A percentile compares a stretch with the other conserved stretches of the same genome.
These are phyloP conservation scores for Machimus atricapillus DNA, from an alignment of 2,888 invertebrate species.

Conservation along the genomic window DNA sequence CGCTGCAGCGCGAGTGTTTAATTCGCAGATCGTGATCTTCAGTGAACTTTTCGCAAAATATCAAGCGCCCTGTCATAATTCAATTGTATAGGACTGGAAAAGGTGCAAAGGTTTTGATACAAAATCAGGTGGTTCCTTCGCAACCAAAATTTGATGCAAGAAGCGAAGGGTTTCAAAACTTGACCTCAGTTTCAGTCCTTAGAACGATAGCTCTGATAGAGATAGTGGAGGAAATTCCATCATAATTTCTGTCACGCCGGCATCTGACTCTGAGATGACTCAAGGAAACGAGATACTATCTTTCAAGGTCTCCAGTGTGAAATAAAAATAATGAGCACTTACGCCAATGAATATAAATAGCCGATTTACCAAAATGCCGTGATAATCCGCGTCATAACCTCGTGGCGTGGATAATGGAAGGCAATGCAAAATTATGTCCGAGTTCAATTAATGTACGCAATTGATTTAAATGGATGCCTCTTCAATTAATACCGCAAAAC, in stretches of 20 bases:
- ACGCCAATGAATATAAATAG: slow-evolving; percentile 1
- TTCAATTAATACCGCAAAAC: background rate
- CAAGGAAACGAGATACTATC: background rate
- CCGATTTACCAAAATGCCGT: slow-evolving; percentile 2
- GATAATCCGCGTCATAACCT: background rate
- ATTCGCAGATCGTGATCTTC: background rate
- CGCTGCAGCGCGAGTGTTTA: background rate
- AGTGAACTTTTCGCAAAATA: background rate
- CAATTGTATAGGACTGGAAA: background rate
- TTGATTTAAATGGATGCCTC: background rate
- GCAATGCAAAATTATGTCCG: background rate
- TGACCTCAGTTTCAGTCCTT: background rate
- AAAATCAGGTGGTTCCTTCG: too few relatives aligned
- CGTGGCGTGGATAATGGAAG: background rate
- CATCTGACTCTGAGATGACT: background rate
- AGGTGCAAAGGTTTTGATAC: background rate
- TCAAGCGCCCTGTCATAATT: background rate
- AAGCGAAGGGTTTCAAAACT: background rate
- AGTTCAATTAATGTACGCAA: background rate
- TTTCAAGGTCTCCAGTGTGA: background rate
- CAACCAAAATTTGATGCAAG: background rate
- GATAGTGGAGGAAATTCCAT: background rate
- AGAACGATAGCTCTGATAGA: background rate
- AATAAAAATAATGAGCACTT: slow-evolving; percentile 17
- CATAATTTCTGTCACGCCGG: background rate